Percentiles rank a stretch among this genome's conserved stretches.
Evolutionary conservation across 2,888 invertebrate species (phyloP).

Genomic region (Blastobasis adustella): DNA sequence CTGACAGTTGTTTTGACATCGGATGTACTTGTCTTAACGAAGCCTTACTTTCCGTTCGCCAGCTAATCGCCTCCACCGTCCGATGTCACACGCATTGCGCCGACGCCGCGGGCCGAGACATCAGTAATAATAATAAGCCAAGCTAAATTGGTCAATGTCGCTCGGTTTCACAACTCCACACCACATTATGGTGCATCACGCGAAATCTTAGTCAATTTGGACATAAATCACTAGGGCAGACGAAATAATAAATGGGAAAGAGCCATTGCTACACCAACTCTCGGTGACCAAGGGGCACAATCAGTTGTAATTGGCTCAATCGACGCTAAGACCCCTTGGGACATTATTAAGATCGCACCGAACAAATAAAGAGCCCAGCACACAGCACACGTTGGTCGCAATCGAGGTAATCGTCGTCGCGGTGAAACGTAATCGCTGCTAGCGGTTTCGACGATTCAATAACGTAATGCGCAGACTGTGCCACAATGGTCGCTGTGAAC

Average conservation of each 20-base stretch:
- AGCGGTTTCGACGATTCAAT: background rate
- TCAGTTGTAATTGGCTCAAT: constrained; percentile 59
- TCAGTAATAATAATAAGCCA: background rate
- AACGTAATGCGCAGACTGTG: no score
- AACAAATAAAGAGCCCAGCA: constrained; percentile 28
- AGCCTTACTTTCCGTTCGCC: no score
- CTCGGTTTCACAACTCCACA: constrained; percentile 8
- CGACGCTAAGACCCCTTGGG: constrained; percentile 45
- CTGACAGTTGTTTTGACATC: no score
- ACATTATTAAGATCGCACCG: constrained; percentile 52
- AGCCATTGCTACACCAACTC: constrained; percentile 18
- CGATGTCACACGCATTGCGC: no score
- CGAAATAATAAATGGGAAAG: background rate
- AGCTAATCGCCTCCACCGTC: no score
- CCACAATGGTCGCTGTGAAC: no score
- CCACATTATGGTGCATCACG: constrained; percentile 28
- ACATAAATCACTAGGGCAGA: constrained; percentile 36
- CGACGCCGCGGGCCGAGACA: no score
- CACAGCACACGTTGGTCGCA: background rate
- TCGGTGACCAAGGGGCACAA: constrained; percentile 50
- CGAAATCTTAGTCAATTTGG: constrained; percentile 32
- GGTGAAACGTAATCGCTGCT: background rate
- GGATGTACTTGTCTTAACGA: no score
- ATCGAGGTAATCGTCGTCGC: background rate
- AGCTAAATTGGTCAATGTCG: background rate